phyloP scores from a whole-genome alignment of 2,797 vertebrate species.

The Pogoniulus pusillus region DNA sequence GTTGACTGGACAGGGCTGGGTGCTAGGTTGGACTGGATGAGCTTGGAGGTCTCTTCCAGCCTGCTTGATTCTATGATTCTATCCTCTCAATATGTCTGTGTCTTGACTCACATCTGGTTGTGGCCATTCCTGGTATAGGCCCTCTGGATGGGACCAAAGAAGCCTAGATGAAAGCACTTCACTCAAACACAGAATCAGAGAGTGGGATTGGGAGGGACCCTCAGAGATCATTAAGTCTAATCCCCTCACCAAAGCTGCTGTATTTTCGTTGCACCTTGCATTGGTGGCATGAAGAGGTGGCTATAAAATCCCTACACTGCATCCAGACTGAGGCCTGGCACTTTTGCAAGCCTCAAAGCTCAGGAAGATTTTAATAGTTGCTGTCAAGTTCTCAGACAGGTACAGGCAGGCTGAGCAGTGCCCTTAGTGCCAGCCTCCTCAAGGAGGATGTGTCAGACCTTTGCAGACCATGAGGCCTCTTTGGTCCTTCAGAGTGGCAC shows the following conservation, averaged over 20 bases:
- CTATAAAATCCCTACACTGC: neutral
- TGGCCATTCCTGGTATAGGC: neutral
- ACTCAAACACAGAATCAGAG: too few species aligned
- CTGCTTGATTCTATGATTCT: too few species aligned
- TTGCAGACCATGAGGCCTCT: neutral
- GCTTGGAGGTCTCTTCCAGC: too few species aligned
- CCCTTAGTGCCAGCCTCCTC: neutral
- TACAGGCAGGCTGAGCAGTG: neutral
- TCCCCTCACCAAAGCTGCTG: neutral
- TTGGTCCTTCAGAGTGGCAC: neutral
- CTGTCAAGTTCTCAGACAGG: neutral
- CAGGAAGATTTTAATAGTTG: neutral
- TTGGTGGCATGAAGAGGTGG: accelerated
- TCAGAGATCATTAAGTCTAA: too few species aligned
- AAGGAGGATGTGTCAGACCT: neutral
- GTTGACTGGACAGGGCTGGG: too few species aligned
- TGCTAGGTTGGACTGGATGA: too few species aligned
- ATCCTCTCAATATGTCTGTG: neutral
- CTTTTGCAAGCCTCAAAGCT: neutral
- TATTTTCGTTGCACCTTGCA: neutral
- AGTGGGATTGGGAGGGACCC: too few species aligned
- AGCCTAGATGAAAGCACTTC: neutral
- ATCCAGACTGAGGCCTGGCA: neutral
- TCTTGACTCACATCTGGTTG: neutral
- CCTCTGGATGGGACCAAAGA: neutral